Percentiles rank a stretch among this genome's conserved stretches.
Evolutionary conservation across 2,113 vertebrate genomes (phyloP).

Genomic region (Rutilus rutilus): DNA sequence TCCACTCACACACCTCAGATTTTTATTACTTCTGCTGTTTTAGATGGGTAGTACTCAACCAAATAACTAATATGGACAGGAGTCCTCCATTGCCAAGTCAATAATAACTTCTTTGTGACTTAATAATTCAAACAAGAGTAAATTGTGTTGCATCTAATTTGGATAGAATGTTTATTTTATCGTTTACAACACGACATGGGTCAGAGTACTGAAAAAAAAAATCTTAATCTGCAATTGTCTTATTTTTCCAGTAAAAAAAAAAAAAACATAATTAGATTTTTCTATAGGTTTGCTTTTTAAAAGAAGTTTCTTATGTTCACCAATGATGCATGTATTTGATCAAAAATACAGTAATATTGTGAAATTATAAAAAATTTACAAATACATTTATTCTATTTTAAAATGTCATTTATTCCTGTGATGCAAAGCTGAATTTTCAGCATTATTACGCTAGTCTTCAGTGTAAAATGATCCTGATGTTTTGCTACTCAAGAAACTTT

Average conservation of each 20-base stretch:
- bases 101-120: neutral
- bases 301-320: neutral
- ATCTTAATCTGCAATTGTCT: neutral
- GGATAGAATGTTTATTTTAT: neutral
- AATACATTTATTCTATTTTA: neutral
- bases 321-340: neutral
- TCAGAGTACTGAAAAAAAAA: neutral
- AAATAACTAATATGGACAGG: constrained; percentile 43
- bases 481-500: neutral
- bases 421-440: neutral
- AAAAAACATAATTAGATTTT: too few species aligned
- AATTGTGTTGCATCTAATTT: neutral
- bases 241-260: neutral
- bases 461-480: neutral
- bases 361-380: neutral
- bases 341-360: neutral
- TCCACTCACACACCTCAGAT: constrained; percentile 25
- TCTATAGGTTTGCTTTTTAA: neutral
- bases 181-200: neutral
- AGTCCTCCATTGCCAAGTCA: neutral
- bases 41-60: constrained; percentile 29
- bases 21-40: constrained; percentile 34
- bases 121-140: neutral
- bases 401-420: neutral
- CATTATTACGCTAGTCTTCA: neutral